Base-by-base conservation (phyloP, 1,140 invertebrate species). In the Panagrolaimus sp. region DNA sequence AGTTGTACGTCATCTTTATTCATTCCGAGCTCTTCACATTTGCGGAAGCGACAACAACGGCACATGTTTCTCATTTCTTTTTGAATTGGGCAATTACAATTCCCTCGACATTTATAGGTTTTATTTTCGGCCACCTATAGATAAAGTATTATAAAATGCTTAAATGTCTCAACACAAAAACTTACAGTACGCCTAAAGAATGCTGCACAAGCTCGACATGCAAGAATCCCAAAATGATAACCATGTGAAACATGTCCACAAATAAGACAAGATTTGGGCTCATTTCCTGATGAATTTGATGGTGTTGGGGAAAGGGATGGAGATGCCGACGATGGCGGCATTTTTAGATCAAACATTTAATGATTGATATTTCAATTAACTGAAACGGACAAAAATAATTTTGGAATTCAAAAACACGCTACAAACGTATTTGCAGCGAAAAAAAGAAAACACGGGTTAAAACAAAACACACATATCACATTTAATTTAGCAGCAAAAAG, bases 11-110 rank as follows among this genome's bases (percentile, higher is more conserved):
- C 74, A 76, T 67, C 67, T 67, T 73, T 76, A 57, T 77, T 76
- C 74, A 76, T 76, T 11, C 74, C 74, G 5, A 76, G 57, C 0
- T 14, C 45, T 43, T 63, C 51, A 57, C 74, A 76, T 13, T 63
- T 65, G 3, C 47, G 25, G 31, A 74, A 76, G 16, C 74, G 75
- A 27, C 74, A 76, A 25, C 72, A 53, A 51, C 74, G 47, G 44
- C 74, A 76, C 67, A 76, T 76, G 44, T 76, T 76, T 42, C 74
- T 25, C 76, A 78, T 77, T 61, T 77, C 74, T 57, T 76, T 76
- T 44, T 64, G 43, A n/a, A 76, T 79, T 25, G 62, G 43, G 48
- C 74, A 76, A 11, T 75, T 57, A 64, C 76, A 71, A 43, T 57
- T 76, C 46, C 79, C 73, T 14, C 74, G 67, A 43, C 74, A 76